Evolutionary conservation across 2,888 invertebrate species (phyloP).

Genomic region (Melanotus villosus): DNA sequence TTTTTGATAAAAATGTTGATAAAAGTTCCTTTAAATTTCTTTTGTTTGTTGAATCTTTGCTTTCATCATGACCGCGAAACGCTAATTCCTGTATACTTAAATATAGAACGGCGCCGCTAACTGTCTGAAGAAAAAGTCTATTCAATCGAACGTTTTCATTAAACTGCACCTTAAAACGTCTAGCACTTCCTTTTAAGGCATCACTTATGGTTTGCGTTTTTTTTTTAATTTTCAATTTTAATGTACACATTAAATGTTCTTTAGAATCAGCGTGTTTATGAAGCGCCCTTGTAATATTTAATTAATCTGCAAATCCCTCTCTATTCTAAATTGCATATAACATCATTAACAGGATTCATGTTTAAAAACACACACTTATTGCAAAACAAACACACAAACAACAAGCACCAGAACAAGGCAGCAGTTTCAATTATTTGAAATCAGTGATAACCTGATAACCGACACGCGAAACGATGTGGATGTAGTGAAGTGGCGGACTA

Average conservation of each 20-base stretch:
- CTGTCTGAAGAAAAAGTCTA: too few relatives aligned
- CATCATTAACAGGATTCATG: too few relatives aligned
- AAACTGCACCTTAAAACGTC: neutral
- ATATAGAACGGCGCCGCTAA: conserved; percentile 9
- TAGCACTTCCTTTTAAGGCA: neutral
- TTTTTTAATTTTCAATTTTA: neutral
- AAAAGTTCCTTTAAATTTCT: conserved; percentile 45
- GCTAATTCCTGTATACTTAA: conserved; percentile 37
- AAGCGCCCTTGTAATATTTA: neutral
- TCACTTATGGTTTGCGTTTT: neutral
- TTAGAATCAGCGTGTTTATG: neutral
- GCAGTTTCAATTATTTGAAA: too few relatives aligned
- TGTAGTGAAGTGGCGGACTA: too few relatives aligned
- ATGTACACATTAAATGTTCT: too few relatives aligned
- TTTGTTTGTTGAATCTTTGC: conserved; percentile 22
- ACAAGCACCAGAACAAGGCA: too few relatives aligned
- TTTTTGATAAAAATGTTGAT: conserved; percentile 11
- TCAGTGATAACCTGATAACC: too few relatives aligned
- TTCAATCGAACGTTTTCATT: too few relatives aligned
- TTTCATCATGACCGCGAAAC: too few relatives aligned
- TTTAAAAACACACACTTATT: too few relatives aligned
- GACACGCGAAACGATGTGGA: too few relatives aligned
- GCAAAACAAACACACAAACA: too few relatives aligned
- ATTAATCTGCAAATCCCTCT: neutral
- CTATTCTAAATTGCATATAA: neutral